phyloP scores from a whole-genome alignment of 2,113 vertebrate species.

The Pogonocichla stellata region DNA sequence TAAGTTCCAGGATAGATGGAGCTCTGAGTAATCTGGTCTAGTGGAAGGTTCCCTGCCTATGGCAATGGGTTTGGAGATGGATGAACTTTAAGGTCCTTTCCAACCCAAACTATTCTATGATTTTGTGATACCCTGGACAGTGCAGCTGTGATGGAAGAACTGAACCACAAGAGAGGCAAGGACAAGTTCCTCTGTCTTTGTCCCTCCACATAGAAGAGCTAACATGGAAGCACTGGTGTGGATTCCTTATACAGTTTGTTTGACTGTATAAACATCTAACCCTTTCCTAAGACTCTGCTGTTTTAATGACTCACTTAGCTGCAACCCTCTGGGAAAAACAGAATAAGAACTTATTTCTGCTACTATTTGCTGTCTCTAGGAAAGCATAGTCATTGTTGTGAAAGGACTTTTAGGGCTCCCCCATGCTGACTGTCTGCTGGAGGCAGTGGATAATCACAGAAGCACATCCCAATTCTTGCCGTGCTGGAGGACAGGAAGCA shows the following conservation, averaged over 20 bases:
- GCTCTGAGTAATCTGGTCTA: neutral
- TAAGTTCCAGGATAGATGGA: neutral
- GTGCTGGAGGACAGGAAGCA: neutral
- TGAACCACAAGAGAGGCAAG: neutral
- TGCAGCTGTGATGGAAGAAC: neutral
- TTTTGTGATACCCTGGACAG: neutral
- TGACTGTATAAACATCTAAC: neutral
- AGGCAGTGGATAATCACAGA: neutral
- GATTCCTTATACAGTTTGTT: neutral
- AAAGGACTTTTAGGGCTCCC: neutral
- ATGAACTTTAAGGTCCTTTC: neutral
- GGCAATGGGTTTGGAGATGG: accelerated
- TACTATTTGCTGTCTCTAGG: neutral
- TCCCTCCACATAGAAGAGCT: neutral
- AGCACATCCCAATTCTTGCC: neutral
- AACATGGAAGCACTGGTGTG: neutral
- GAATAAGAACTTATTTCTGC: neutral
- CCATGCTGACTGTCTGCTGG: neutral
- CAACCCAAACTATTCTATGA: neutral
- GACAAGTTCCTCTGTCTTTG: neutral
- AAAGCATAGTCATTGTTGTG: neutral
- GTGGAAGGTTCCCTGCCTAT: neutral
- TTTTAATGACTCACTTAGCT: neutral
- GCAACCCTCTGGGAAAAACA: neutral
- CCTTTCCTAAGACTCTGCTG: neutral